phyloP scores from a whole-genome alignment of 2,888 invertebrate species.

The Mythimna pallens region DNA sequence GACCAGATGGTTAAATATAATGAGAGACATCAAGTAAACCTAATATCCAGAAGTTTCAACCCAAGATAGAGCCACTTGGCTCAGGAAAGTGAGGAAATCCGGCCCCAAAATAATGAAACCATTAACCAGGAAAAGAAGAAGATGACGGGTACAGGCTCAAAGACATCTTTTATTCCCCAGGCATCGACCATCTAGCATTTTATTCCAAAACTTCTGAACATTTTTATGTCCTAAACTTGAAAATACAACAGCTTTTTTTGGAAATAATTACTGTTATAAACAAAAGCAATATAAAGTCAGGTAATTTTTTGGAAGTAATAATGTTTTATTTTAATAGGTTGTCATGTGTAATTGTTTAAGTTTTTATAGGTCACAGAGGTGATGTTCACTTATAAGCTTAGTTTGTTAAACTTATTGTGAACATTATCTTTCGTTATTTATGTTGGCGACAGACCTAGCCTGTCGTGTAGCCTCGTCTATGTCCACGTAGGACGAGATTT shows the following conservation, averaged over 20 bases:
- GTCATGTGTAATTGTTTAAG: slow-evolving; percentile 19
- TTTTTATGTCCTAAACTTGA: slow-evolving; percentile 39
- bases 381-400: background rate
- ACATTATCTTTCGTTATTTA: background rate
- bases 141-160: slow-evolving; percentile 10
- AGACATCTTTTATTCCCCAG: slow-evolving; percentile 32
- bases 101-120: too few relatives aligned
- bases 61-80: too few relatives aligned
- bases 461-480: too few relatives aligned
- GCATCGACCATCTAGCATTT: slow-evolving; percentile 29
- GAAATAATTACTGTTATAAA: slow-evolving; percentile 35
- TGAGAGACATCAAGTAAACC: too few relatives aligned
- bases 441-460: background rate
- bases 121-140: too few relatives aligned
- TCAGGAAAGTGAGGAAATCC: too few relatives aligned
- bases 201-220: slow-evolving; percentile 33
- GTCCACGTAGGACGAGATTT: background rate
- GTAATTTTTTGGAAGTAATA: background rate
- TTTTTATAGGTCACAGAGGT: slow-evolving; percentile 17
- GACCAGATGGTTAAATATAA: too few relatives aligned
- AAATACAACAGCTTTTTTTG: slow-evolving; percentile 19
- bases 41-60: too few relatives aligned
- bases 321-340: slow-evolving; percentile 1
- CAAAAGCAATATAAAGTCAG: slow-evolving; percentile 17
- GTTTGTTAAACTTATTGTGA: background rate